Percentiles rank a stretch among this genome's conserved stretches.
Conservation (phyloP, 2,888 invertebrate species). For the Leptura quadrifasciata region DNA sequence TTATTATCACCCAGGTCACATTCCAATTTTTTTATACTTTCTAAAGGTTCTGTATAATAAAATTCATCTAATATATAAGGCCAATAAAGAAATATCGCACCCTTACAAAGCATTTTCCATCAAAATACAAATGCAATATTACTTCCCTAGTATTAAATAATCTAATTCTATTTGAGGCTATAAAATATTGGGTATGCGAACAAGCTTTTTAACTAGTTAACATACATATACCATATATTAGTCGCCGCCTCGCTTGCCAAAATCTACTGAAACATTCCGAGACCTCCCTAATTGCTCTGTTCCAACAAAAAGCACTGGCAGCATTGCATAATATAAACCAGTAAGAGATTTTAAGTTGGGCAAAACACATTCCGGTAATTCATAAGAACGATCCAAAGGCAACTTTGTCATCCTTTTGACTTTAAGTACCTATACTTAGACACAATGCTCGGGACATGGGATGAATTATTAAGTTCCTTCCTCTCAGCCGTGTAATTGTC, state of each 20-base stretch:
- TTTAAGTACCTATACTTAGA: conserved; percentile 70
- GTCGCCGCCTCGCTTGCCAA: not conserved
- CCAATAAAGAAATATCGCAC: too few relatives aligned
- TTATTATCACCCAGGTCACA: too few relatives aligned
- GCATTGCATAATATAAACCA: conserved; percentile 29
- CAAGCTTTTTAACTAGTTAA: not conserved
- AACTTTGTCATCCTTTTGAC: conserved; percentile 65
- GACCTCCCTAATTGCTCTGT: conserved; percentile 22
- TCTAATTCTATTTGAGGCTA: too few relatives aligned
- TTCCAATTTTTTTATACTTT: too few relatives aligned
- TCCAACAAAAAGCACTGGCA: conserved; percentile 23
- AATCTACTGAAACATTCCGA: not conserved
- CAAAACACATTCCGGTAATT: conserved; percentile 53
- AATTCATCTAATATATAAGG: too few relatives aligned
- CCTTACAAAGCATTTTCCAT: too few relatives aligned
- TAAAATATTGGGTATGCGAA: not conserved
- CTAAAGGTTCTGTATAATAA: too few relatives aligned
- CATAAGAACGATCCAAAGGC: conserved; percentile 60
- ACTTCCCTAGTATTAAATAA: too few relatives aligned
- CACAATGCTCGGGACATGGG: conserved; percentile 71
- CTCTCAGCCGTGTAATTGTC: conserved; percentile 72
- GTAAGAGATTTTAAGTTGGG: conserved; percentile 24
- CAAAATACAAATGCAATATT: too few relatives aligned
- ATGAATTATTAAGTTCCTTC: conserved; percentile 72
- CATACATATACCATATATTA: not conserved